Evolutionary conservation across 2,797 vertebrate genomes (phyloP), one percentile per base, ranked within the genome.

Genomic region (Periparus ater): DNA sequence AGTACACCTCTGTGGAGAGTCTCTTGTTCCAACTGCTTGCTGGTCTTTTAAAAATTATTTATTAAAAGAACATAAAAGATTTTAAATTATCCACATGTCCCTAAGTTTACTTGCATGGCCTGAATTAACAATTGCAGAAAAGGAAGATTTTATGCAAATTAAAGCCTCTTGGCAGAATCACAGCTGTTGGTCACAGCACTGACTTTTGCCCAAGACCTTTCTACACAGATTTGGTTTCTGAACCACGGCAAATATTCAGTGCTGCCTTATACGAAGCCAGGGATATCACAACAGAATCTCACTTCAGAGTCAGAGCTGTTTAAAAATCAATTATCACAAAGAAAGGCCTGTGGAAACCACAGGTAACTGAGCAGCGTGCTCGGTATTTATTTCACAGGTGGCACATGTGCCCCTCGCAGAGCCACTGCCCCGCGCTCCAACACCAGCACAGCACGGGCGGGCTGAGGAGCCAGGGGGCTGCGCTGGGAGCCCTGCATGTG

Each of bases 351-450:
- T 45, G 32, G 74, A 81, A 66, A 66, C 1, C 71, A 57, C 38
- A 73, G 70, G 10, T 29, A 29, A 42, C 17, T 15, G 63, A 47
- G 54, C 77, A 63, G 47, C 36, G 29, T 6, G 7, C 48, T 51
- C 8, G 0, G 14, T 7, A 27, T 38, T 70, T 48, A 7, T 34
- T 48, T n/a, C 65, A 6, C 4, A 2, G 36, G 26, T 5, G n/a
- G 42, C 40, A 17, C 5, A 3, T 0, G 34, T 8, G 5, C 10
- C 38, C 13, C 22, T 29, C 12, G 30, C 47, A 22, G 17, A 15
- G 32, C 16, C 36, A 3, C 13, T 22, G 45, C 65, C 60, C 60
- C 3, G 0, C 2, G 17, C 44, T 18, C 32, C n/a, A 20, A 2
- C 50, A 27, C 54, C n/a, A 14, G 13, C n/a, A 20, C 48, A 19